Base-by-base conservation (phyloP, 2,888 invertebrate species). In the Bombylius major region DNA sequence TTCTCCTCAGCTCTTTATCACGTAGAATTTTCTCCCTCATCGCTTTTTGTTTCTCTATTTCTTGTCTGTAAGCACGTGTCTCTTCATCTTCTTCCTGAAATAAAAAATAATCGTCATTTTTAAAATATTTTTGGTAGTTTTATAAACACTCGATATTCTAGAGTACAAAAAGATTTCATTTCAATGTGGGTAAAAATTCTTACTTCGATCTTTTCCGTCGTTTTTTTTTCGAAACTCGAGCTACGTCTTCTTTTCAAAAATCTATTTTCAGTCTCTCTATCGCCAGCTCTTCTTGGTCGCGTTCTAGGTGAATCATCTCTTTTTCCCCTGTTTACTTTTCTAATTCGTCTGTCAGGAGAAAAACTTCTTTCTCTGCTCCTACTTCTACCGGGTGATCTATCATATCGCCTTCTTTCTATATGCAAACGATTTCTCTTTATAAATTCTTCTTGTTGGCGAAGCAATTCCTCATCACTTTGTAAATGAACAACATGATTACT, bases 21-120 rank as follows among this genome's bases (percentile, higher is more conserved):
- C 70, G 69, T 59, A 77, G 64, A 13, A 77, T 69, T 63, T 71
- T 71, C 61, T 76, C 76, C 9, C 77, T 72, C 61, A 73, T 60
- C 55, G 69, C 69, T 60, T 77, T 76, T 62, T 77, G 77, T 56
- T 77, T 75, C 63, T 77, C 77, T 32, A 77, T 77, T 68, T 75
- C 70, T 56, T 70, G 62, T 53, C 76, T 69, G 62, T 77, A 77
- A 48, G 68, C 71, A 56, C 71, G 71, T 23, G 76, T 77, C 61
- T 77, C 76, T 62, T 77, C 77, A 62, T 77, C 77, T 63, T 77
- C 77, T 62, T 68, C 68, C 67, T 71, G 58, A 59, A 53, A 8
- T 48, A 57, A 36, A 42, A 31, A 45, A 5, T 46, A 47, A 9
- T 12, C 31, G 32, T 44, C 23, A 52, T 46, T 12, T 6, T 39